These are phyloP conservation scores for Laterallus jamaicensis DNA, from an alignment of 2,113 vertebrate genomes.

Conservation along the genomic window DNA sequence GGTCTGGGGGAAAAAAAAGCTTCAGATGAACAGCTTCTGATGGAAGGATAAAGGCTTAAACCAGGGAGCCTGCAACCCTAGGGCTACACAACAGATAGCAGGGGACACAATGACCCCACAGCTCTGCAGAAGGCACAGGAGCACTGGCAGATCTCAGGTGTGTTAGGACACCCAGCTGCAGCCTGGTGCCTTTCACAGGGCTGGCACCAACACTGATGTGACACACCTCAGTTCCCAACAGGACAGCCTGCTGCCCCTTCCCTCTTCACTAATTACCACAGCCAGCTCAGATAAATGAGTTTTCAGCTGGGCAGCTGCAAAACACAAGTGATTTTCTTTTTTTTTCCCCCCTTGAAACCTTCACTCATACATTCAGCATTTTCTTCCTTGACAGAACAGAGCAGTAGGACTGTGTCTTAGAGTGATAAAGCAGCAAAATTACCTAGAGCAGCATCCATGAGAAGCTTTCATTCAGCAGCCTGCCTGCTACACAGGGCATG, in stretches of 20 bases:
- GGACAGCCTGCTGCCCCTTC: not conserved
- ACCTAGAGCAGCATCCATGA: not conserved
- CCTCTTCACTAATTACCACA: not conserved
- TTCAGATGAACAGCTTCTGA: not conserved
- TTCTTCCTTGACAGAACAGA: not conserved
- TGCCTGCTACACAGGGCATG: not conserved
- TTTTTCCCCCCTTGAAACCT: not conserved
- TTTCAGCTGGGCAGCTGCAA: not conserved
- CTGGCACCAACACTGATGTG: not conserved
- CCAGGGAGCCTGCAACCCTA: too few relatives aligned
- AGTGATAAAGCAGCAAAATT: not conserved
- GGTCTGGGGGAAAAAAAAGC: not conserved
- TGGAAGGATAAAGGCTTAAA: not conserved
- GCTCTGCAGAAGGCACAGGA: not conserved
- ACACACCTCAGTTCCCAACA: not conserved
- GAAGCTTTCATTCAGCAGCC: not conserved
- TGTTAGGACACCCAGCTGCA: not conserved
- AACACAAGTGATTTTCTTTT: not conserved
- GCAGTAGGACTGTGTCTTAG: not conserved
- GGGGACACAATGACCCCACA: not conserved
- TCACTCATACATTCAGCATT: not conserved
- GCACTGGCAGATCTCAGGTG: not conserved
- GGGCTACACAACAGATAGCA: fast-evolving
- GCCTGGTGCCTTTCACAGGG: not conserved
- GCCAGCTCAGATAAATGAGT: not conserved